Evolutionary conservation across 2,888 invertebrate genomes (phyloP).

Genomic region (Amorpha juglandis): DNA sequence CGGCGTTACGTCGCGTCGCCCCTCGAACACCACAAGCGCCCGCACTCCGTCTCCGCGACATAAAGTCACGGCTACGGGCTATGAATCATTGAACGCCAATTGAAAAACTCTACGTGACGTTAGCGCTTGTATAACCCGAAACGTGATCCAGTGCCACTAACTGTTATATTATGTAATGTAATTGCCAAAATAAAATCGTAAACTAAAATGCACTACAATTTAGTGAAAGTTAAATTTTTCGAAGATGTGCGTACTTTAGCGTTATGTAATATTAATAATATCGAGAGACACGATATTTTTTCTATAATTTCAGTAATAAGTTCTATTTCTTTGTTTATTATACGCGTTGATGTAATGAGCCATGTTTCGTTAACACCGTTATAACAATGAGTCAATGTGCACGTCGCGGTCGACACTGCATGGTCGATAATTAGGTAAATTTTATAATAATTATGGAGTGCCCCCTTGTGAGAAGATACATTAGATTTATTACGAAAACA

Average conservation of each 20-base stretch:
- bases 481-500: too few relatives aligned
- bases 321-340: neutral
- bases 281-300: neutral
- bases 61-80: conserved; percentile 43
- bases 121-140: conserved; percentile 74
- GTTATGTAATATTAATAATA: conserved; percentile 27
- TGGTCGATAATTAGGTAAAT: neutral
- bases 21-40: conserved; percentile 14
- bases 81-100: conserved; percentile 68
- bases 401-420: neutral
- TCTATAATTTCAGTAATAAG: neutral
- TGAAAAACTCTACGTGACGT: conserved; percentile 72
- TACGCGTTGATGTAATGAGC: neutral
- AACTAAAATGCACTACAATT: conserved; percentile 53
- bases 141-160: conserved; percentile 76
- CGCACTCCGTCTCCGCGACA: conserved; percentile 34
- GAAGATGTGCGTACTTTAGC: conserved; percentile 26
- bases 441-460: neutral
- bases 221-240: conserved; percentile 65
- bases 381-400: conserved; percentile 12
- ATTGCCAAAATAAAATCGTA: conserved; percentile 74
- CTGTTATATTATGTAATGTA: conserved; percentile 73
- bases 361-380: neutral
- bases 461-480: too few relatives aligned
- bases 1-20: neutral